Base-by-base conservation (phyloP, 2,113 vertebrate genomes). In the Astatotilapia flaviijosephi region DNA sequence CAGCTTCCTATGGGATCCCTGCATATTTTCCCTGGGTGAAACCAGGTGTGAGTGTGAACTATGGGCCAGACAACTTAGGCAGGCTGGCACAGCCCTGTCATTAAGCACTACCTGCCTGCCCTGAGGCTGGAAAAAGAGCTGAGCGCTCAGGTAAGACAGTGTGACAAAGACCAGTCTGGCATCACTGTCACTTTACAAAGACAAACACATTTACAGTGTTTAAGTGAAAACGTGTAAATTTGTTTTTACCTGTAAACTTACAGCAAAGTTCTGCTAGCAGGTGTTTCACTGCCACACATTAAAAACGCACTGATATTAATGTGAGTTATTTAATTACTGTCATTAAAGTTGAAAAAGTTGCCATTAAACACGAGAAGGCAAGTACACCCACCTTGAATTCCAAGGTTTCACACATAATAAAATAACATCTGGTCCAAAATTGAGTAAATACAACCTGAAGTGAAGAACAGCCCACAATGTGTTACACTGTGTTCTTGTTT, bases 21-120 rank as follows among this genome's bases (percentile, higher is more conserved):
- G 83, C 91, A 89, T 91, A 89, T 85, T 89, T 94, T 73, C 81
- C 40, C 28, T 35, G 7, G 91, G 91, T 92, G 47, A 93, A 95
- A 96, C 93, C 95, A 96, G 95, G 91, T 95, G 95, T 96, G 91
- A 89, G 70, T 13, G 60, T 28, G 23, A 88, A 73, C 86, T 35
- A 49, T 11, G 35, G 89, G 51, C 62, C 91, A 93, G 90, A 90
- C 90, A 83, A 86, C 60, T 89, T 87, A 62, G 73, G 83, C 83
- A 85, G 88, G 82, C 75, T 31, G 79, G 23, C 42, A 5, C 85
- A 60, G 90, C 83, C 92, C 94, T 95, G 91, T 96, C 87, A 95
- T 95, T 95, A 95, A 45, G 2, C 21, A 42, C 10, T 51, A 37
- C 37, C 82, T 77, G 85, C 12, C 37, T 51, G 54, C 83, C 89